Conservation (phyloP, 2,888 invertebrate genomes). For the Andrena minutula region DNA sequence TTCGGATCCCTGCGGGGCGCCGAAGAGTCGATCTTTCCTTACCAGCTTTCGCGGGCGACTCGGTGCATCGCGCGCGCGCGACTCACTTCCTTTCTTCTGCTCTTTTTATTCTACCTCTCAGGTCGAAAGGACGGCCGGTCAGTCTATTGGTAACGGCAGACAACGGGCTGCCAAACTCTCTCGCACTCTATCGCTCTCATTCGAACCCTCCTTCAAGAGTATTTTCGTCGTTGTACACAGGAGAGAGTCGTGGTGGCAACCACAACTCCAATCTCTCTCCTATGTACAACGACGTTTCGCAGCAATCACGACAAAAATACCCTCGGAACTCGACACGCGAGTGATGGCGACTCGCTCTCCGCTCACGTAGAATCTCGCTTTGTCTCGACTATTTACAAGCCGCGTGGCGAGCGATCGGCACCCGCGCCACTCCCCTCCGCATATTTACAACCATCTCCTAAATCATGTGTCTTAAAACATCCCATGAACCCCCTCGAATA, state of each 20-base stretch:
- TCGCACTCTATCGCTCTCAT: constrained; percentile 21
- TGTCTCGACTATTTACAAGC: constrained; percentile 59
- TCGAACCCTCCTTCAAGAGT: not conserved
- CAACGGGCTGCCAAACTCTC: constrained; percentile 39
- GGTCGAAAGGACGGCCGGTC: constrained; percentile 72
- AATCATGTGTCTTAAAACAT: not conserved
- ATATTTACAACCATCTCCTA: constrained; percentile 43
- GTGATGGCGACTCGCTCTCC: constrained; percentile 7
- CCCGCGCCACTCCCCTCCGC: not conserved
- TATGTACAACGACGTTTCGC: constrained; percentile 37
- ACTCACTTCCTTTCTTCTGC: constrained; percentile 18
- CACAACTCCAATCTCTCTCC: constrained; percentile 2
- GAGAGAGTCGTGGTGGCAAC: not conserved
- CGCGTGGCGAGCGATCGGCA: constrained; percentile 39
- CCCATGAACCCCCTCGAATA: too few species aligned
- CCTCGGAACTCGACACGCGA: constrained; percentile 16
- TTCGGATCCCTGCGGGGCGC: not conserved
- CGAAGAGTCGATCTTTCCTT: constrained; percentile 19
- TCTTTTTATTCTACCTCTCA: constrained; percentile 14
- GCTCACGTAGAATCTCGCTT: constrained; percentile 49
- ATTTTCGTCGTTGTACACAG: too few species aligned
- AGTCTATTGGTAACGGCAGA: constrained; percentile 76
- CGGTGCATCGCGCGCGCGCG: not conserved
- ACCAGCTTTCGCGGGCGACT: constrained; percentile 19
- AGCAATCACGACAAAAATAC: not conserved